Percentiles rank a stretch among this genome's conserved stretches.
These are phyloP conservation scores for Potamarius usumacintae DNA, from an alignment of 2,113 vertebrate species.

Conservation along the genomic window DNA sequence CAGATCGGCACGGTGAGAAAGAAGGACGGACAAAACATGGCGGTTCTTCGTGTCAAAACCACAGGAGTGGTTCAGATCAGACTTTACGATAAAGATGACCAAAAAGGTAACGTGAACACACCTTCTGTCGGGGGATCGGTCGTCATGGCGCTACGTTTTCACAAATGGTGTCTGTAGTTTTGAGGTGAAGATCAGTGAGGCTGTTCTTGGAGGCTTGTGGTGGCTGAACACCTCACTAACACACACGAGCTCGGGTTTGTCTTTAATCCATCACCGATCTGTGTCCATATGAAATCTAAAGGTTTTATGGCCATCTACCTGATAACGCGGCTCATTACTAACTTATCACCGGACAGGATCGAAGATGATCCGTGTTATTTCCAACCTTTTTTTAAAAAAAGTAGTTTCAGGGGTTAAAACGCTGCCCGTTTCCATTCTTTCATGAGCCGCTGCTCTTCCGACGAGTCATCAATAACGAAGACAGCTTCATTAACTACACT, in stretches of 20 bases:
- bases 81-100: constrained; percentile 81
- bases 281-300: background rate
- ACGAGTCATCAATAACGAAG: constrained; percentile 63
- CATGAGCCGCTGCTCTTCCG: background rate
- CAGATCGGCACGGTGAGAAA: constrained; percentile 84
- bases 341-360: background rate
- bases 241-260: background rate
- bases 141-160: background rate
- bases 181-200: background rate
- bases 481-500: constrained; percentile 66
- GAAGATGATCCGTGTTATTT: no score
- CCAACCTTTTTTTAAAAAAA: background rate
- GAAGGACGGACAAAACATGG: constrained; percentile 78
- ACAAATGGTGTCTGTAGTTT: background rate
- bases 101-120: constrained; percentile 72
- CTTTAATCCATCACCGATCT: background rate
- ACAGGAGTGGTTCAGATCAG: constrained; percentile 85
- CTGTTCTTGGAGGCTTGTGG: background rate
- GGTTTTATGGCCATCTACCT: no score
- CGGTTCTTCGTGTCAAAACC: constrained; percentile 80
- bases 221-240: background rate
- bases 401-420: constrained; percentile 5
- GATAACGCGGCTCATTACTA: background rate
- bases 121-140: background rate
- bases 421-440: background rate